These are phyloP conservation scores for Penaeus monodon DNA, from an alignment of 2,888 invertebrate species.

Conservation along the genomic window DNA sequence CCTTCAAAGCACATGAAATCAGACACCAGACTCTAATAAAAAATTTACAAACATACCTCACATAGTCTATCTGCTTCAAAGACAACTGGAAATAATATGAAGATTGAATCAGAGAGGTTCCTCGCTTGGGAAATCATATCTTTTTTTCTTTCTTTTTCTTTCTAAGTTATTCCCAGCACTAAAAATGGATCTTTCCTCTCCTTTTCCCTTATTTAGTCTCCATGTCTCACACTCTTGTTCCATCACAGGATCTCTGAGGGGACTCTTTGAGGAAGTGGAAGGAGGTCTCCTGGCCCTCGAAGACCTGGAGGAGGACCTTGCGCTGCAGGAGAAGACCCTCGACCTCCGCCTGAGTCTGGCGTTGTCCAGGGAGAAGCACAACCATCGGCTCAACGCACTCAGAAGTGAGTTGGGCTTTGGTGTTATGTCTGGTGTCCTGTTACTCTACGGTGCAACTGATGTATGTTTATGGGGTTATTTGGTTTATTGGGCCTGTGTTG, in stretches of 20 bases:
- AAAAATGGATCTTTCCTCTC: not conserved
- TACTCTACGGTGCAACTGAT: not conserved
- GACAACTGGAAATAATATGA: no score
- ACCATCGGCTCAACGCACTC: slow-evolving; percentile 52
- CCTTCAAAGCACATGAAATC: no score
- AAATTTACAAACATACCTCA: no score
- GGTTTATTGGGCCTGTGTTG: no score
- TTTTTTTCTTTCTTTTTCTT: no score
- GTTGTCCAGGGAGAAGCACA: slow-evolving; percentile 53
- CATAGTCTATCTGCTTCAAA: no score
- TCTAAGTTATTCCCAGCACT: no score
- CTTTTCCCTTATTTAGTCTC: not conserved
- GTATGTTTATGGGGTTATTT: no score
- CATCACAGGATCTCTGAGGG: slow-evolving; percentile 53
- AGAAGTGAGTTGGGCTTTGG: slow-evolving; percentile 41
- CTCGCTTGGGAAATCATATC: no score
- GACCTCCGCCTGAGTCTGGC: slow-evolving; percentile 58
- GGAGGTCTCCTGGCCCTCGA: slow-evolving; percentile 53
- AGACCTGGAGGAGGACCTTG: slow-evolving; percentile 56
- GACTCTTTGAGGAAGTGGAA: slow-evolving; percentile 64
- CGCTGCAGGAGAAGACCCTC: slow-evolving; percentile 57
- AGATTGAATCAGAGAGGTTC: no score
- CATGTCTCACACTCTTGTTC: not conserved
- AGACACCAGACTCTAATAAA: no score
- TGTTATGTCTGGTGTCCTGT: not conserved